Percentiles rank a stretch among this genome's conserved stretches.
phyloP scores from a whole-genome alignment of 2,113 vertebrate genomes.

The Tenrec ecaudatus region DNA sequence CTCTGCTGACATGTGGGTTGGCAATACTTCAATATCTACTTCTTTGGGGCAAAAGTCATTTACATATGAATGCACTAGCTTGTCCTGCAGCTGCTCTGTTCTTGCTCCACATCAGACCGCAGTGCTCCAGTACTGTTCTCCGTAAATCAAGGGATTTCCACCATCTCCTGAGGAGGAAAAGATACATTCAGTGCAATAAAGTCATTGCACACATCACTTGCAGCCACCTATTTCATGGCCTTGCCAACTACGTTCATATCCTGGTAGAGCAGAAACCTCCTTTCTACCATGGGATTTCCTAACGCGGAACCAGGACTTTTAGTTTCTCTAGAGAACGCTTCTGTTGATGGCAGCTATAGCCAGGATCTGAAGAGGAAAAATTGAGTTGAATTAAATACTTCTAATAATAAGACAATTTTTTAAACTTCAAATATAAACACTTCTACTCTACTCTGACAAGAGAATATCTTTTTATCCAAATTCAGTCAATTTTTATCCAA shows the following conservation, averaged over 20 bases:
- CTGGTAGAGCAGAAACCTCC: neutral
- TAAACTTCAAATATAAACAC: neutral
- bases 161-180: neutral
- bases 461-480: neutral
- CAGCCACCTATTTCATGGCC: slow-evolving; percentile 33
- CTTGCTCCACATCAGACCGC: neutral
- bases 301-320: neutral
- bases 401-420: no score
- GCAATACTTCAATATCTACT: neutral
- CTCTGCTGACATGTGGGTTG: neutral
- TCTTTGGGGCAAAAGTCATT: slow-evolving; percentile 34
- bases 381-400: neutral
- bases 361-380: neutral
- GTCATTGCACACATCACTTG: slow-evolving; percentile 53
- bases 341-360: neutral
- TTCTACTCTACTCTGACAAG: neutral
- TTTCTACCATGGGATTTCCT: neutral
- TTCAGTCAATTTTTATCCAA: neutral
- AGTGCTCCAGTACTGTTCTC: neutral
- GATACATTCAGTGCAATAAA: neutral
- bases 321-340: neutral
- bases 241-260: neutral
- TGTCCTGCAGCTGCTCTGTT: neutral
- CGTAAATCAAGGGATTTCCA: slow-evolving; percentile 49
- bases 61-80: neutral